phyloP scores from a whole-genome alignment of 2,888 invertebrate genomes.

The Drosophila diplacantha region DNA sequence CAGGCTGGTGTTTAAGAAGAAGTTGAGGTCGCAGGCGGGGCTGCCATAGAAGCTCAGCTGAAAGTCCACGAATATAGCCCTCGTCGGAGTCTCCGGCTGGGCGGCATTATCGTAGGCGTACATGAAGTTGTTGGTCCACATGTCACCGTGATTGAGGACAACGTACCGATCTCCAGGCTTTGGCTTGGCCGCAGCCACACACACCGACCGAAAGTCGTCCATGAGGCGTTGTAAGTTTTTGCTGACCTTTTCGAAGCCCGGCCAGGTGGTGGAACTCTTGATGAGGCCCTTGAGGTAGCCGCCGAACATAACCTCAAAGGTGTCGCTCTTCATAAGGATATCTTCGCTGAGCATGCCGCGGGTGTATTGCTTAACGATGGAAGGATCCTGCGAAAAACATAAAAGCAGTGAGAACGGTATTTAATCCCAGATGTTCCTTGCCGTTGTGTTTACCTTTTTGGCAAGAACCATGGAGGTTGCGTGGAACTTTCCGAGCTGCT shows the following conservation, averaged over 20 bases:
- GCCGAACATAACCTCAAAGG: slow-evolving; percentile 59
- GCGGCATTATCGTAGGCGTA: slow-evolving; percentile 76
- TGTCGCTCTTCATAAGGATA: slow-evolving; percentile 49
- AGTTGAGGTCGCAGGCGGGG: slow-evolving; percentile 74
- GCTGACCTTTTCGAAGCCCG: slow-evolving; percentile 77
- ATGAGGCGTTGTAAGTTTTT: slow-evolving; percentile 65
- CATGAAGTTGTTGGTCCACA: slow-evolving; percentile 80
- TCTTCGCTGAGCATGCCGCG: slow-evolving; percentile 58
- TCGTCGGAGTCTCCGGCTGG: slow-evolving; percentile 54
- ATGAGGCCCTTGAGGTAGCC: slow-evolving; percentile 60
- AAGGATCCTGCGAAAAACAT: slow-evolving; percentile 45
- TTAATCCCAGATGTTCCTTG: background rate
- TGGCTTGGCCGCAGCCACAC: slow-evolving; percentile 46
- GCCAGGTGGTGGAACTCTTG: slow-evolving; percentile 74
- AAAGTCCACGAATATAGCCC: slow-evolving; percentile 75
- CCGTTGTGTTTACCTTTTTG: slow-evolving; percentile 76
- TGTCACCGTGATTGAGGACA: slow-evolving; percentile 79
- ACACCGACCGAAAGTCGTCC: slow-evolving; percentile 49
- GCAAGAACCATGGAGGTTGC: slow-evolving; percentile 79
- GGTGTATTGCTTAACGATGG: slow-evolving; percentile 50
- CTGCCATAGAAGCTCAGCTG: slow-evolving; percentile 67
- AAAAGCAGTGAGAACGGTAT: background rate
- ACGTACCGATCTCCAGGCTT: slow-evolving; percentile 62
- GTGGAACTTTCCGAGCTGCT: slow-evolving; percentile 79
- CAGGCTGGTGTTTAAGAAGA: slow-evolving; percentile 70